Evolutionary conservation across 92 coral and sea anemone genomes (phyloP), one percentile per base, ranked within the genome.

Genomic region (Epizoanthus rinbou): DNA sequence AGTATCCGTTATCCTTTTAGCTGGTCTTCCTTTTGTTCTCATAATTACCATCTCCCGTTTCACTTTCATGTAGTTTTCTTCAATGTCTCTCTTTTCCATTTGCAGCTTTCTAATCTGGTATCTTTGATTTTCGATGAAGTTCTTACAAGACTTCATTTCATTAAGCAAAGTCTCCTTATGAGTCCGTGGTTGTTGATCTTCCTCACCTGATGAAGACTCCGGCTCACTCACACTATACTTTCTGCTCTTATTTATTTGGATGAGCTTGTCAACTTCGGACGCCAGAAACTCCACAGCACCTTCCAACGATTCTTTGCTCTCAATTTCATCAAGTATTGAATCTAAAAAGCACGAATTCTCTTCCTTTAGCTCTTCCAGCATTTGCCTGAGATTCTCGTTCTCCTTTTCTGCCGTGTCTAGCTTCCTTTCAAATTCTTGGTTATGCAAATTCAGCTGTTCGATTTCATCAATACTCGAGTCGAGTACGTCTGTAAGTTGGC

Each of bases 401-500:
- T 94, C 86, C 21, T 82, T 87, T 52, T 87, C 88, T 8, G 84
- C 54, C 6, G 78, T 67, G 33, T 93, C 83, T 16, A 90, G 74
- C 86, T 84, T 87, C 6, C 23, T 64, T 67, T 91, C 90, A 15
- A 97, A 85, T 60, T 87, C 91, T 54, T 92, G 92, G 39, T 92
- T 97, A 28, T 88, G 85, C 1, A 69, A 84, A 52, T 92, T 94
- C 80, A 97, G 58, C 10, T 94, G 97, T 45, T 97, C 99, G 67
- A 97, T 94, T 88, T 97, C 99, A 41, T 97, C 99, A 16, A 97
- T 88, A 56, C 92, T 97, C 9, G 99, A 92, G 69, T 97, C 99
- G 13, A 97, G 85, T 37, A 98, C 95, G 41, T 97, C 99, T 75
- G 91, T 94, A 50, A 97, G 80, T 52, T 97, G 98, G 19, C 85